Evolutionary conservation across 2,113 vertebrate genomes (phyloP).

Genomic region (Pao palembangensis): DNA sequence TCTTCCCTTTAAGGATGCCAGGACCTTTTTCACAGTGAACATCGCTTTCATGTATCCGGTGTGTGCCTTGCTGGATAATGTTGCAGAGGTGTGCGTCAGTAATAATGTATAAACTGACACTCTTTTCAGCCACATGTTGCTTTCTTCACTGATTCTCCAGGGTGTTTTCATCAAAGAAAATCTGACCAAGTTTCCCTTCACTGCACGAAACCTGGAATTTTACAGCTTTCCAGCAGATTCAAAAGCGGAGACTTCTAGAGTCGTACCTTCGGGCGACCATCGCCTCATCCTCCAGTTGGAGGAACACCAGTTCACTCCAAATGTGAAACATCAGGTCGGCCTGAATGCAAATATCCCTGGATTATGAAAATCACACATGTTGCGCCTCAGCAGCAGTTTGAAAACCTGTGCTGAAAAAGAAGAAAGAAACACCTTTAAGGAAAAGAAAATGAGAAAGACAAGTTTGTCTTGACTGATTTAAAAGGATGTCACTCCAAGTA

Average conservation of each 20-base stretch:
- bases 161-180: conserved; percentile 15
- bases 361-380: conserved; percentile 6
- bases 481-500: conserved; percentile 11
- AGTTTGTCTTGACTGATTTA: conserved; percentile 24
- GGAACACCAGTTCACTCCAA: conserved; percentile 3
- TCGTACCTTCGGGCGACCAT: conserved; percentile 4
- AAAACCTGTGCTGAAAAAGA: conserved; percentile 1
- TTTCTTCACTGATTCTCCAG: background rate
- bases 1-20: too few species aligned
- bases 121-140: background rate
- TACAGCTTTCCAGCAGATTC: background rate
- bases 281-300: conserved; percentile 11
- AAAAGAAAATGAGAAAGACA: conserved; percentile 17
- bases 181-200: background rate
- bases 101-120: too few species aligned
- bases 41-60: too few species aligned
- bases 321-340: conserved; percentile 2
- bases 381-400: conserved; percentile 17
- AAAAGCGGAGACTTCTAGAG: conserved; percentile 1
- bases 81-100: too few species aligned
- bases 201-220: background rate
- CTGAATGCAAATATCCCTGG: conserved; percentile 20
- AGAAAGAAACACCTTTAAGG: background rate
- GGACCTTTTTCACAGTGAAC: too few species aligned
- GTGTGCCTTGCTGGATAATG: too few species aligned